Conservation (phyloP, 2,797 vertebrate species). For the Helicolenus hilgendorfi region DNA sequence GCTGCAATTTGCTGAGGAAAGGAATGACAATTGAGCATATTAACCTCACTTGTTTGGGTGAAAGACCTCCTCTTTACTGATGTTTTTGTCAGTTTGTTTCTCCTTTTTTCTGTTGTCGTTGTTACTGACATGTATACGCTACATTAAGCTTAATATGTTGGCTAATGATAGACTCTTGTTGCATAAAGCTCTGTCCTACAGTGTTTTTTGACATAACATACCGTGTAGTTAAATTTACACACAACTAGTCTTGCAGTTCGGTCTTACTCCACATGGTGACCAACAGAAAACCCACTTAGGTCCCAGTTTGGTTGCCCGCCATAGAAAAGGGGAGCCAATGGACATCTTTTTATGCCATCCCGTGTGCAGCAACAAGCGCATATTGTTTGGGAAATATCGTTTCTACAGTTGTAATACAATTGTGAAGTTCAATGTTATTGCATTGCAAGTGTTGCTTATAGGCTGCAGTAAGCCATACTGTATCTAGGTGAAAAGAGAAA, state of each 20-base stretch:
- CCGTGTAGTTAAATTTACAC: not conserved
- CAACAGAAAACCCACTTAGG: not conserved
- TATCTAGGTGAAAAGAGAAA: too few species aligned
- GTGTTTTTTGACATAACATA: not conserved
- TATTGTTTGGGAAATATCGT: not conserved
- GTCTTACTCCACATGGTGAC: not conserved
- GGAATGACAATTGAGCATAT: slow-evolving; percentile 51
- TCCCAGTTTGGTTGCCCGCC: not conserved
- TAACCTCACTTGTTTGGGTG: not conserved
- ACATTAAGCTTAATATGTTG: not conserved
- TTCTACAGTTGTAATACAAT: not conserved
- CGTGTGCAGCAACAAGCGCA: not conserved
- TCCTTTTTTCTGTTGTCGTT: not conserved
- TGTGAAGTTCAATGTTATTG: not conserved
- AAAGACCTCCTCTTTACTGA: slow-evolving; percentile 3
- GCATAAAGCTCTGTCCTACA: not conserved
- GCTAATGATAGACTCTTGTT: not conserved
- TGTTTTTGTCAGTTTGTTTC: not conserved
- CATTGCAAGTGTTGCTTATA: not conserved
- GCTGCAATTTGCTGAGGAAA: slow-evolving; percentile 31
- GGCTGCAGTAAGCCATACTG: not conserved
- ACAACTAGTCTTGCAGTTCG: not conserved
- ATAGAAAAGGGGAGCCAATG: not conserved
- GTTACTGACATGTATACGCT: not conserved
- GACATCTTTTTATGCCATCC: not conserved